Percentiles rank a stretch among this genome's conserved stretches.
phyloP scores from a whole-genome alignment of 2,113 vertebrate genomes.

The Himantopus leucocephalus region DNA sequence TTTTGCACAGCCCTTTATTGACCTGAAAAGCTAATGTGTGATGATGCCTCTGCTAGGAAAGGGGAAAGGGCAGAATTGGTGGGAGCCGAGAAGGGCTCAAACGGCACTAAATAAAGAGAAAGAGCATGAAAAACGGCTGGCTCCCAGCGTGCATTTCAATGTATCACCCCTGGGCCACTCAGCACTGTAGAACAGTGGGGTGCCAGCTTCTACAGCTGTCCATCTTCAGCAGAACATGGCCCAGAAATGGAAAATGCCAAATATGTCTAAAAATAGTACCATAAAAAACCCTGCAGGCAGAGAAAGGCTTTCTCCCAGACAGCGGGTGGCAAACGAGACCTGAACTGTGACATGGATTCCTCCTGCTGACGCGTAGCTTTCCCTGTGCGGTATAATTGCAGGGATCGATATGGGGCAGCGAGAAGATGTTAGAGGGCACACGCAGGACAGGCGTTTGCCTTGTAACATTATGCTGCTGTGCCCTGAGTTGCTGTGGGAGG shows the following conservation, averaged over 20 bases:
- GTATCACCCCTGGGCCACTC: neutral
- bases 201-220: neutral
- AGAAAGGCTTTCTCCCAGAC: neutral
- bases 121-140: neutral
- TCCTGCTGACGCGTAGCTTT: neutral
- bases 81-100: neutral
- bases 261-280: neutral
- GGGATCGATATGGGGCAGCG: accelerated
- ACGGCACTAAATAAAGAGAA: neutral
- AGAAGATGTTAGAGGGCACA: neutral
- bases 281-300: neutral
- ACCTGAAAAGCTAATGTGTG: neutral
- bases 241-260: neutral
- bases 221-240: neutral
- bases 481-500: neutral
- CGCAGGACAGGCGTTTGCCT: neutral
- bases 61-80: neutral
- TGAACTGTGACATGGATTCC: neutral
- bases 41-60: neutral
- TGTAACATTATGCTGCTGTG: neutral
- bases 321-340: neutral
- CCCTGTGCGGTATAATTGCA: accelerated
- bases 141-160: neutral
- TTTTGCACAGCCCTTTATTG: neutral
- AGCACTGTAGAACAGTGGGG: neutral